Evolutionary conservation across 2,113 vertebrate genomes (phyloP).

Genomic region (Sylvilagus bachmani): DNA sequence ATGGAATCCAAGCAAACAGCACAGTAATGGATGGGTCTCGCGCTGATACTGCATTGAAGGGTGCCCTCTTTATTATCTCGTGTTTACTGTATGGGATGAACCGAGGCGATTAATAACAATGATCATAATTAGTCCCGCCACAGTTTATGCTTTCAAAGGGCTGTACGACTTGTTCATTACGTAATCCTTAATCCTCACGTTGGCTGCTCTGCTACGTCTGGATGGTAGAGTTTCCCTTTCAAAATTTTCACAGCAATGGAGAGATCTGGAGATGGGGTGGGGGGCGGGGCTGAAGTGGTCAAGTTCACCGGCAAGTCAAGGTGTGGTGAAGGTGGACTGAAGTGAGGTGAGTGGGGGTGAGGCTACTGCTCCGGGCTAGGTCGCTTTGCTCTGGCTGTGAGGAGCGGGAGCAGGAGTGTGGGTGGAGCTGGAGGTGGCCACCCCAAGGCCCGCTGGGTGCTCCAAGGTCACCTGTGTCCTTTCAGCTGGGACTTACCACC

Average conservation of each 20-base stretch:
- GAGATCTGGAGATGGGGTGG: background rate
- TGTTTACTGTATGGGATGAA: conserved; percentile 81
- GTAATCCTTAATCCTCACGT: conserved; percentile 74
- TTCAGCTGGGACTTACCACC: conserved; percentile 83
- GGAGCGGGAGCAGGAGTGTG: background rate
- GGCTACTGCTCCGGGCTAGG: accelerated
- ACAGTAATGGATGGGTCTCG: conserved; percentile 70
- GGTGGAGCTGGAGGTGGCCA: background rate
- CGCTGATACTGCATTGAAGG: conserved; percentile 77
- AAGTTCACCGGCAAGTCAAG: background rate
- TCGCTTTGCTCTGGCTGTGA: accelerated
- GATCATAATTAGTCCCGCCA: conserved; percentile 76
- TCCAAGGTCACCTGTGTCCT: conserved; percentile 69
- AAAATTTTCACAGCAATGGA: background rate
- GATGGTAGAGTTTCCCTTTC: background rate
- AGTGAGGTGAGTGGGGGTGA: too few species aligned
- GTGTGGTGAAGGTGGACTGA: background rate
- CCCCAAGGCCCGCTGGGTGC: background rate
- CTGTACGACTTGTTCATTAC: conserved; percentile 76
- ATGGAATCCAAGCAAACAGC: conserved; percentile 70
- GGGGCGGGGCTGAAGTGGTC: background rate
- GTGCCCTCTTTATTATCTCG: conserved; percentile 74
- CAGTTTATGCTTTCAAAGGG: conserved; percentile 72
- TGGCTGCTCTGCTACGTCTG: conserved; percentile 28
- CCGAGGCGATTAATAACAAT: conserved; percentile 81